Evolutionary conservation across 1,140 invertebrate species (phyloP), one percentile per base, ranked within the genome.

Genomic region (Aphaenogaster ashmeadi): DNA sequence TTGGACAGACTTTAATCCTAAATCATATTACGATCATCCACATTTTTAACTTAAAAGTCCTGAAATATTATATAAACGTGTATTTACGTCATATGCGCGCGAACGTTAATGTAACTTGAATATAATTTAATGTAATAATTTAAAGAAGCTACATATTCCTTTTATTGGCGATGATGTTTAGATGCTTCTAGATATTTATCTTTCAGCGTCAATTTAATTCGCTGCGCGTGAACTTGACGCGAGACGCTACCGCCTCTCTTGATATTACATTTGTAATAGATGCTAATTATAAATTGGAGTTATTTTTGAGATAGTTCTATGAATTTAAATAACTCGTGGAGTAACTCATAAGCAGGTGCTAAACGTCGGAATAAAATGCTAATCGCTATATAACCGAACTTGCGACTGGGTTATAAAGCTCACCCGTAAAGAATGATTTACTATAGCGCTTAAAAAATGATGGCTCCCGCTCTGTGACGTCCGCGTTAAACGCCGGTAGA

Each of bases 371-470:
- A 58, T 44, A 36, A 72, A 83, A 81, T 44, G 41, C 67, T 72
- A 83, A 83, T 74, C 67, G 18, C 7, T 15, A n/a, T 44, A 27
- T 69, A 50, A 69, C 33, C 15, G 3, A 71, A 58, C 50, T 72
- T 21, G 79, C 52, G 38, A 56, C 13, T 13, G 27, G 18, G 27
- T 60, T 38, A 75, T 62, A 84, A 75, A 58, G 52, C 18, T 64
- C 9, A 58, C 38, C 9, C 67, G 67, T 60, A 74, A 83, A 84
- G 54, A 21, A 38, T 84, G 80, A 84, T 84, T 84, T 84, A 74
- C 41, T 38, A 27, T 47, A 62, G 54, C 80, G 80, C 41, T 84
- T 72, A 54, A 74, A 79, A 81, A 74, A 83, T 50, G 69, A 84
- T 60, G 33, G 27, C 67, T 74, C n/a, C n/a, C 44, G 8, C 36